Conservation (phyloP, 2,888 invertebrate species). For the Drosophila quinaria region DNA sequence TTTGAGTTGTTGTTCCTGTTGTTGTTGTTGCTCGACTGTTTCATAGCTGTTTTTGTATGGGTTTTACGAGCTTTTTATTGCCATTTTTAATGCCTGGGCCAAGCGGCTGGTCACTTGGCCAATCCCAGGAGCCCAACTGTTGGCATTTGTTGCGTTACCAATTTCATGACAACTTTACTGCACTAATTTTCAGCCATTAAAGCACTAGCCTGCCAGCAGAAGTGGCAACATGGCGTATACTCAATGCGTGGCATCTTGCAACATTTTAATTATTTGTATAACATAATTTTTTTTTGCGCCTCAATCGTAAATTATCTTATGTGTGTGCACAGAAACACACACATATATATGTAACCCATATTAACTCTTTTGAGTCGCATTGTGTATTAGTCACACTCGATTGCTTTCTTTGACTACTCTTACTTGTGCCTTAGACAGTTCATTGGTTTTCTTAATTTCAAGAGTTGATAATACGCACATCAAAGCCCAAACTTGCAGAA, state of each 20-base stretch:
- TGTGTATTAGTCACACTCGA: slow-evolving; percentile 62
- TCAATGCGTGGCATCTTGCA: slow-evolving; percentile 19
- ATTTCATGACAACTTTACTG: slow-evolving; percentile 62
- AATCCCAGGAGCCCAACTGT: slow-evolving; percentile 25
- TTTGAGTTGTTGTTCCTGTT: slow-evolving; percentile 54
- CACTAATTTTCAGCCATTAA: slow-evolving; percentile 74
- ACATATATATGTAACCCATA: background rate
- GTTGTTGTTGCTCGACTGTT: slow-evolving; percentile 38
- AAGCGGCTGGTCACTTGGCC: slow-evolving; percentile 58
- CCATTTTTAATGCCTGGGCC: slow-evolving; percentile 68
- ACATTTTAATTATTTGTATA: slow-evolving; percentile 65
- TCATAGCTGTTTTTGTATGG: slow-evolving; percentile 55
- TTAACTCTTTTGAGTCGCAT: slow-evolving; percentile 60
- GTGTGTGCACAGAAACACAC: slow-evolving; percentile 9
- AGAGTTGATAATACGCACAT: slow-evolving; percentile 43
- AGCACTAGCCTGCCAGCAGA: slow-evolving; percentile 17
- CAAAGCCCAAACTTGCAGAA: slow-evolving; percentile 45
- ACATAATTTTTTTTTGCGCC: slow-evolving; percentile 38
- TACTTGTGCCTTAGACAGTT: slow-evolving; percentile 32
- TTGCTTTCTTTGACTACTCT: slow-evolving; percentile 13
- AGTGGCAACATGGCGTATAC: slow-evolving; percentile 45
- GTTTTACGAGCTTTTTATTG: slow-evolving; percentile 77
- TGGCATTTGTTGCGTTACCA: slow-evolving; percentile 44
- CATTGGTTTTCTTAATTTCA: slow-evolving; percentile 58
- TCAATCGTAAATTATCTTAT: slow-evolving; percentile 47